Evolutionary conservation across 2,888 invertebrate genomes (phyloP), one percentile per base, ranked within the genome.

Genomic region (Lycia hirtaria): DNA sequence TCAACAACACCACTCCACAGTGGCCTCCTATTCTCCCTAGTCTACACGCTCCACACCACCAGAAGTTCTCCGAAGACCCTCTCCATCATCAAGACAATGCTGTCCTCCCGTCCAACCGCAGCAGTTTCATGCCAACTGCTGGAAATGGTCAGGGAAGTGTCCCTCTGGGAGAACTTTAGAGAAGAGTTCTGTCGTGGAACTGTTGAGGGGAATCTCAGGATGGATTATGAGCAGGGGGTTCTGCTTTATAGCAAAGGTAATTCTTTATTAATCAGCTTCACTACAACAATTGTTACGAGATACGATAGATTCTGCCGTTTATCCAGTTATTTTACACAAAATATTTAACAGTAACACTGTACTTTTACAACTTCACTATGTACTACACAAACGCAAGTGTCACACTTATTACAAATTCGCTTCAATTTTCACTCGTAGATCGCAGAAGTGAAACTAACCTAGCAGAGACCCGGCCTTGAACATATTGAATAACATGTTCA

Each of bases 201-300:
- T 4, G 68, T 62, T 1, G 58, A 56, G 0, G 86, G 84, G 0
- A 87, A 89, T 51, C 60, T 91, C 19, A 87, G 77, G 65, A 56
- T 77, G 56, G 91, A 92, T 65, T 85, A 86, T 66, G 88, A 89
- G 47, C 90, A 91, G 71, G 92, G 92, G 0, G 86, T 91, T 1
- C 56, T 88, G 56, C 64, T 88, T 50, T 92, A 80, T 71, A 89
- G 76, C 40, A 85, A 83, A 80, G 88, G 91, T 91, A 63, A 43
- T 30, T n/a, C 3, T 30, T 9, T 2, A 3, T 30, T 30, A 1
- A 2, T n/a, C n/a, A n/a, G n/a, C n/a, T n/a, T n/a, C n/a, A n/a
- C n/a, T n/a, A n/a, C n/a, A n/a, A n/a, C n/a, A n/a, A n/a, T n/a
- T n/a, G n/a, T n/a, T n/a, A n/a, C n/a, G n/a, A n/a, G n/a, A n/a